Base-by-base conservation (phyloP, 2,113 vertebrate genomes). In the Brienomyrus longianalis region DNA sequence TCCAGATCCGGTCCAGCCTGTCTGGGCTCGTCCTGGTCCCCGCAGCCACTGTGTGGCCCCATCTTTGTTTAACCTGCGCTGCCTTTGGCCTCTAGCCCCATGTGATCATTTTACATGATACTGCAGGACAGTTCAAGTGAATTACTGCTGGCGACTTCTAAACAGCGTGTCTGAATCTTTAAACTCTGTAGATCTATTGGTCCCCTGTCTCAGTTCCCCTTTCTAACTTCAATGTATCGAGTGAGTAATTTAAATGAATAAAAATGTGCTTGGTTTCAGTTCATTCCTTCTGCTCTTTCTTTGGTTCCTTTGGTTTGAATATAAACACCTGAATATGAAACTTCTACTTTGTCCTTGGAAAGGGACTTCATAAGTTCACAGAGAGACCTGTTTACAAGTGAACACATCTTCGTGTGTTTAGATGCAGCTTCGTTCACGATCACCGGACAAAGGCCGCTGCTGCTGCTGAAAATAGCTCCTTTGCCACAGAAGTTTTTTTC, bases 11-110 rank as follows among this genome's bases (percentile, higher is more conserved):
- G 85, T 45, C 48, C 52, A 62, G 23, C 21, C 21, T 70, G 62
- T 31, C 27, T 70, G n/a, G 62, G 62, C 62, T 27, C 10, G n/a
- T 70, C 62, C 88, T 27, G 7, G 27, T 62, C 56, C 23, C 39
- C 74, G 74, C 31, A 17, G 19, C 77, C 31, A 8, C 77, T 80
- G 43, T 31, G 62, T 3, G 39, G 50, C 89, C 89, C 84, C 43
- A 43, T 54, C 54, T 48, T 89, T 85, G 77, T 89, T 66, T 89
- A 45, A 89, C 59, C 52, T 85, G 51, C 27, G 21, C 35, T 62
- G n/a, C 47, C 5, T 89, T 43, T 51, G 27, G 51, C 80, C 43
- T 48, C 43, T 89, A 70, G n/a, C 62, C 62, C 62, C 62, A 70
- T 70, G 62, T 59, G 3, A 62, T 62, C 19, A 86, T 43, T 89